phyloP scores from a whole-genome alignment of 2,113 vertebrate genomes.

The Acanthisitta chloris region DNA sequence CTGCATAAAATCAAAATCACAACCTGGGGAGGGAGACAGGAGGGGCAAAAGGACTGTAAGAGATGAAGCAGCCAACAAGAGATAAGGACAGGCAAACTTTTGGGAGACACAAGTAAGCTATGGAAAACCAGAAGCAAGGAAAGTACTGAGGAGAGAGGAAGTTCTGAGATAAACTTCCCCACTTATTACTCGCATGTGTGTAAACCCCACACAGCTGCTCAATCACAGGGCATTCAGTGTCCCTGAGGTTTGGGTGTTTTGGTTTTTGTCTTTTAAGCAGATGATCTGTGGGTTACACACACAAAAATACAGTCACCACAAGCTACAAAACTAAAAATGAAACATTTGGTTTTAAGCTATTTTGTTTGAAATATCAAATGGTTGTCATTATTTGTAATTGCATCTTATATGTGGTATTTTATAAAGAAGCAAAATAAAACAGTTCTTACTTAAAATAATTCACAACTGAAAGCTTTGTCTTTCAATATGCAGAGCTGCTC shows the following conservation, averaged over 20 bases:
- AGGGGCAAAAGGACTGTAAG: background rate
- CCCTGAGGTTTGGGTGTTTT: background rate
- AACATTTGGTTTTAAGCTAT: background rate
- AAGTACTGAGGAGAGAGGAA: background rate
- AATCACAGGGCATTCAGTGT: slow-evolving; percentile 3
- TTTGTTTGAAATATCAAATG: slow-evolving; percentile 26
- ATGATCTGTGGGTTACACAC: slow-evolving; percentile 7
- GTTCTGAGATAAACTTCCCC: slow-evolving; percentile 2
- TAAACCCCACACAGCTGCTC: slow-evolving; percentile 16
- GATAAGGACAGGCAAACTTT: background rate
- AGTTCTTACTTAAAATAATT: background rate
- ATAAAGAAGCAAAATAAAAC: slow-evolving; percentile 1
- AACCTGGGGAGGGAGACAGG: background rate
- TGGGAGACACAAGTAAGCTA: background rate
- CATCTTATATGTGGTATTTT: background rate
- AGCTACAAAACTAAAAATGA: slow-evolving; percentile 12
- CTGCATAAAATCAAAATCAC: background rate
- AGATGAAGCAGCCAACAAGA: background rate
- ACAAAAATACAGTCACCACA: background rate
- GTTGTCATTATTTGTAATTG: slow-evolving; percentile 10
- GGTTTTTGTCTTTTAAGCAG: background rate
- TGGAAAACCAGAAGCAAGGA: background rate
- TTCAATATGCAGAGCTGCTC: background rate
- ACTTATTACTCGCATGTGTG: background rate
- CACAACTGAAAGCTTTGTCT: background rate